Evolutionary conservation across 2,888 invertebrate species (phyloP).

Genomic region (Phalera bucephala): DNA sequence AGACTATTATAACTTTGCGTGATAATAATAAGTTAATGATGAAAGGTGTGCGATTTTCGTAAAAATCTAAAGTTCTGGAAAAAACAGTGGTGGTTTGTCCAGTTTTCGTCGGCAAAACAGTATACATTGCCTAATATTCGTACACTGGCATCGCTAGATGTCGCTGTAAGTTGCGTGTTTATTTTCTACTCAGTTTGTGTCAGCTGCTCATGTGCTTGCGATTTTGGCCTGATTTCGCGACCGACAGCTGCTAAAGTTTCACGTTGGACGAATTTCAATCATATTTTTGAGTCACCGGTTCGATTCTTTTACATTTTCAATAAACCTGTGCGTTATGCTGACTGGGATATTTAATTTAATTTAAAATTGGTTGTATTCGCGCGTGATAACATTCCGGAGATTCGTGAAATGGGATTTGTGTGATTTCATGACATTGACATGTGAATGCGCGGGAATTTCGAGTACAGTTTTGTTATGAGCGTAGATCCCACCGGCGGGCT

Average conservation of each 20-base stretch:
- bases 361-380: constrained; percentile 21
- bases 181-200: not conserved
- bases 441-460: constrained; percentile 64
- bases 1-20: too few relatives aligned
- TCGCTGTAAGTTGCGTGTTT: constrained; percentile 25
- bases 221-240: constrained; percentile 31
- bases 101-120: constrained; percentile 57
- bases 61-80: too few relatives aligned
- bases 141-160: constrained; percentile 39
- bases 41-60: too few relatives aligned
- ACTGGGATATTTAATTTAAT: constrained; percentile 6
- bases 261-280: constrained; percentile 45
- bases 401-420: constrained; percentile 10
- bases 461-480: constrained; percentile 30
- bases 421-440: constrained; percentile 61
- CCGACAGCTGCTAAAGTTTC: constrained; percentile 50
- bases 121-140: constrained; percentile 5
- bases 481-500: constrained; percentile 10
- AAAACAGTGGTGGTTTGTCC: too few relatives aligned
- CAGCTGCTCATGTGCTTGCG: not conserved
- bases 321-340: constrained; percentile 7
- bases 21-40: too few relatives aligned
- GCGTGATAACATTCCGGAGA: constrained; percentile 29
- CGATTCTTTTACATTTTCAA: constrained; percentile 42
- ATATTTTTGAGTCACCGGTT: constrained; percentile 36